Evolutionary conservation across 2,113 vertebrate species (phyloP), one percentile per base, ranked within the genome.

Genomic region (Orycteropus afer): DNA sequence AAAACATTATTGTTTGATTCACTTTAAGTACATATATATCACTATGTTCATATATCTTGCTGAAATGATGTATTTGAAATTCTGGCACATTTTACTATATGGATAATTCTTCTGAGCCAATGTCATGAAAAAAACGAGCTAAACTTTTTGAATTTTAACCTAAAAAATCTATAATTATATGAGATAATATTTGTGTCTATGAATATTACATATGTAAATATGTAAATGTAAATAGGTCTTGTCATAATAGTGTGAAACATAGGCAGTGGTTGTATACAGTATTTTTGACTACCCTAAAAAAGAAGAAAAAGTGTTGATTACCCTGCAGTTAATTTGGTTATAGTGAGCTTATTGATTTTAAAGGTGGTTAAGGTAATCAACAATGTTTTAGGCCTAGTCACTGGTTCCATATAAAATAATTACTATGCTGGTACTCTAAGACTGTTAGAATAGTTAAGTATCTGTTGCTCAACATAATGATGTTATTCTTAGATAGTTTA

Each of bases 1-100:
- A 83, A 65, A 5, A 1, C 0, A 81, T 91, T 97, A 89, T 89
- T 84, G 84, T 0, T 87, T 83, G 42, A 91, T 78, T 4, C 32
- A 17, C 23, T 92, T 96, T 96, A 86, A 84, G 0, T 55, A n/a
- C 81, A 32, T 53, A 79, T n/a, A n/a, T n/a, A 37, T 86, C 51
- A 81, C 1, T 92, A 22, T 76, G 73, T 90, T 96, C 92, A 92
- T 90, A 89, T 89, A 93, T 93, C 11, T 91, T 94, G 65, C 2
- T 77, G 7, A 85, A 90, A 93, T 65, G n/a, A 55, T 15, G 15
- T 86, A 15, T 81, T 94, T 94, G 42, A 96, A 82, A 86, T 90
- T 88, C 59, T 84, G 29, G 17, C 73, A 37, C 9, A 90, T 89
- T 89, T 91, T 14, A 89, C 20, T 65, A 76, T 51, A 10, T 37